Conservation (phyloP, 64 coral and sea anemone genomes). For the Stichodactyla mertensii region DNA sequence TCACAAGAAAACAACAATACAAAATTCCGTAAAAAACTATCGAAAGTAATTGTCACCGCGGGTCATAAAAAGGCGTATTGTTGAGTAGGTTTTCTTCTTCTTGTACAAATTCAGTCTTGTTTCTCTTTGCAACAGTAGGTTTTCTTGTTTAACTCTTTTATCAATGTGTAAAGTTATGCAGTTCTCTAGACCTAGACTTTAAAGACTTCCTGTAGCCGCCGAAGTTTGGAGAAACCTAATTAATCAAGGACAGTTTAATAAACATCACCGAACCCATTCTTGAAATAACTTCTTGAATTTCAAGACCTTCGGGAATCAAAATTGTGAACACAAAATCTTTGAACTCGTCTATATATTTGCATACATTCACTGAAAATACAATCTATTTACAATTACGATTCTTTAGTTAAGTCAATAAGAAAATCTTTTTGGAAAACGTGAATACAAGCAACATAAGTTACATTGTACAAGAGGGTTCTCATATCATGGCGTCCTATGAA, state of each 20-base stretch:
- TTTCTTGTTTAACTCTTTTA: neutral
- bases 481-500: neutral
- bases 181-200: conserved; percentile 6
- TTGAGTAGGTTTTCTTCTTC: neutral
- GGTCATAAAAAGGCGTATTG: neutral
- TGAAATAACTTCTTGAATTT: conserved; percentile 31
- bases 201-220: neutral
- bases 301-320: neutral
- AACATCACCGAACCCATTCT: conserved; percentile 4
- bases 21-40: neutral
- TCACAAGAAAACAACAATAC: neutral
- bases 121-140: neutral
- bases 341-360: neutral
- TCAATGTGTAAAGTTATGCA: conserved; percentile 11
- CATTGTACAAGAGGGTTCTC: neutral
- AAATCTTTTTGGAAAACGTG: neutral
- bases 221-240: neutral
- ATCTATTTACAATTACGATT: neutral
- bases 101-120: neutral
- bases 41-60: neutral
- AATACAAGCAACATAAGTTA: neutral
- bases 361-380: neutral
- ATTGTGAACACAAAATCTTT: neutral
- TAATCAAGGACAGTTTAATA: conserved; percentile 5
- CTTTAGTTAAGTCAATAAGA: neutral